Base-by-base conservation (phyloP, 1,140 invertebrate species). In the Cotesia chilonis region DNA sequence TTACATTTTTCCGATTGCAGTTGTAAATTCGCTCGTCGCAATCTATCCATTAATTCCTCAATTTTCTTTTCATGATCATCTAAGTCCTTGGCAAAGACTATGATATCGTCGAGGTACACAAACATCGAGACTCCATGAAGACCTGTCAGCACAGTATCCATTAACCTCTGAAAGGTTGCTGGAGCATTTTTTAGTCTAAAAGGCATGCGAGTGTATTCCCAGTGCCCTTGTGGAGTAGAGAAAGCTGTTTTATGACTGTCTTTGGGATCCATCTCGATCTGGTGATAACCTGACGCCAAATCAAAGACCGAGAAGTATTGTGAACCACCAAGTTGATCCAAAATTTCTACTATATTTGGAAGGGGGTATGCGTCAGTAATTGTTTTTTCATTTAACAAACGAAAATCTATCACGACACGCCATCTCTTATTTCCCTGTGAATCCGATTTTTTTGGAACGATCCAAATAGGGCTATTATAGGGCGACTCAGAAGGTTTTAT, bases 171-270 rank as follows among this genome's bases (percentile, higher is more conserved):
- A 17, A 66, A 66, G 14, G 37, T 51, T 9, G 64, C 38, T 20
- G 64, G 64, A 1, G 38, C 64, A 12, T 66, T 66, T 52, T 14
- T 66, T 51, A 66, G 9, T 6, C 64, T 47, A 52, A 66, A 66
- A 20, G 38, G 38, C 64, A 66, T 66, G 12, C 64, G 12, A 12
- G 9, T n/a, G 28, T 51, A 66, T 52, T 66, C 14, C 4, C 10
- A 66, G 12, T 66, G 47, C 2, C 47, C 38, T 35, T 51, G 20
- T 7, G 38, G 38, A 7, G 64, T 66, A 2, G 65, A 54, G 55
- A 67, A 67, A 36, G 47, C 65, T 1, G 65, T 67, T 35, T 67
- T 41, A 6, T 41, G 38, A 6, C 38, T 41, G 3, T 41, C 38
- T 9, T 41, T 9, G 0, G 38, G 5, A 9, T 41, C 38, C 38